phyloP scores from a whole-genome alignment of 2,113 vertebrate genomes.

The Bufo gargarizans region DNA sequence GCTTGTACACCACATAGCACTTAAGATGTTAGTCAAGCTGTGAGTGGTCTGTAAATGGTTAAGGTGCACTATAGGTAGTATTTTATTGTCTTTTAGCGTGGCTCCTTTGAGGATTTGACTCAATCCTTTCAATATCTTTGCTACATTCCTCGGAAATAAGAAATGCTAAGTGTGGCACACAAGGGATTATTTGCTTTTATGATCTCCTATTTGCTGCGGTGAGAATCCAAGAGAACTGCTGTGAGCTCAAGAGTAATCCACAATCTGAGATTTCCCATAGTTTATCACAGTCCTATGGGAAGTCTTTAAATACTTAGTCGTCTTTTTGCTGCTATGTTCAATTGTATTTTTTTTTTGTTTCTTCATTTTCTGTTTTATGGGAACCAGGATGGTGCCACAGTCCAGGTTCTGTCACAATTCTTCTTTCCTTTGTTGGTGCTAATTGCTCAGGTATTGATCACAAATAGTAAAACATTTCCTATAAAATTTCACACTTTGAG shows the following conservation, averaged over 20 bases:
- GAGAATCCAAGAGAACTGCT: constrained; percentile 9
- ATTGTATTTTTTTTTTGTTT: not conserved
- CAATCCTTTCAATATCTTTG: constrained; percentile 24
- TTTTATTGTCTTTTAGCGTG: constrained; percentile 12
- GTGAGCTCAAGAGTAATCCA: not conserved
- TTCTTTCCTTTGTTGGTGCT: no score
- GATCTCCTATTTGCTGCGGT: constrained; percentile 27
- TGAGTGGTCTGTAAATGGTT: not conserved
- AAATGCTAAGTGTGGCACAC: not conserved
- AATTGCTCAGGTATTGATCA: no score
- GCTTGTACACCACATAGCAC: not conserved
- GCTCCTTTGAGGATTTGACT: constrained; percentile 15
- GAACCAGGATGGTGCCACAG: no score
- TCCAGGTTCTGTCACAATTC: no score
- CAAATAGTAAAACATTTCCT: no score
- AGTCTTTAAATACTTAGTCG: not conserved
- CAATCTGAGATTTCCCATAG: not conserved
- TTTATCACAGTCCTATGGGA: not conserved
- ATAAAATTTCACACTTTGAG: no score
- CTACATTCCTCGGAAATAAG: constrained; percentile 26
- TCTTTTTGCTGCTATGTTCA: not conserved
- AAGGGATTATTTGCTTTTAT: constrained; percentile 16
- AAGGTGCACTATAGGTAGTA: not conserved
- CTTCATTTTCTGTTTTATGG: not conserved
- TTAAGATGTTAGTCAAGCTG: no score